Evolutionary conservation across 1,140 invertebrate genomes (phyloP).

Genomic region (Drosophila sproati): DNA sequence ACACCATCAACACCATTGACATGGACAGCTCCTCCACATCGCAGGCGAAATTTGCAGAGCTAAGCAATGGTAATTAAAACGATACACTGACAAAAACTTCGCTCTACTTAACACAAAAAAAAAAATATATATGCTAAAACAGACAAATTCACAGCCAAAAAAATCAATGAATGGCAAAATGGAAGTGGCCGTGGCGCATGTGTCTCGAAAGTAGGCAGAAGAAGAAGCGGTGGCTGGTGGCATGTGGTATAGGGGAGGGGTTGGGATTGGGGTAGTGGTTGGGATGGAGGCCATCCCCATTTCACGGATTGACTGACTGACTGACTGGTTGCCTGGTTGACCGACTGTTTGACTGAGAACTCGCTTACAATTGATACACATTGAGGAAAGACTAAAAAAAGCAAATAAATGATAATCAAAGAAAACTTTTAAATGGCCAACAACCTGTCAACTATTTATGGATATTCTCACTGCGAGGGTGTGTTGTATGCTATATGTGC

Average conservation of each 20-base stretch:
- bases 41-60: constrained; percentile 71
- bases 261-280: neutral
- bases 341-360: constrained; percentile 9
- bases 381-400: constrained; percentile 18
- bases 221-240: constrained; percentile 25
- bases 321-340: constrained; percentile 7
- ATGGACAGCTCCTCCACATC: constrained; percentile 85
- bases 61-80: constrained; percentile 72
- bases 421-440: constrained; percentile 61
- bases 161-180: constrained; percentile 80
- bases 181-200: constrained; percentile 79
- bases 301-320: constrained; percentile 13
- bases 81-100: neutral
- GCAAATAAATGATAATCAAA: constrained; percentile 64
- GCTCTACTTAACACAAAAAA: neutral
- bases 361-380: constrained; percentile 52
- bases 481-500: constrained; percentile 1
- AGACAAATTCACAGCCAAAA: constrained; percentile 39
- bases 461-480: neutral
- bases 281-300: constrained; percentile 2
- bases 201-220: constrained; percentile 58
- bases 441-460: constrained; percentile 56
- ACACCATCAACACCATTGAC: constrained; percentile 88
- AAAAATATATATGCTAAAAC: constrained; percentile 1
- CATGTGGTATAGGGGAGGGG: neutral